Evolutionary conservation across 2,113 vertebrate genomes (phyloP).

Genomic region (Raja brachyura): DNA sequence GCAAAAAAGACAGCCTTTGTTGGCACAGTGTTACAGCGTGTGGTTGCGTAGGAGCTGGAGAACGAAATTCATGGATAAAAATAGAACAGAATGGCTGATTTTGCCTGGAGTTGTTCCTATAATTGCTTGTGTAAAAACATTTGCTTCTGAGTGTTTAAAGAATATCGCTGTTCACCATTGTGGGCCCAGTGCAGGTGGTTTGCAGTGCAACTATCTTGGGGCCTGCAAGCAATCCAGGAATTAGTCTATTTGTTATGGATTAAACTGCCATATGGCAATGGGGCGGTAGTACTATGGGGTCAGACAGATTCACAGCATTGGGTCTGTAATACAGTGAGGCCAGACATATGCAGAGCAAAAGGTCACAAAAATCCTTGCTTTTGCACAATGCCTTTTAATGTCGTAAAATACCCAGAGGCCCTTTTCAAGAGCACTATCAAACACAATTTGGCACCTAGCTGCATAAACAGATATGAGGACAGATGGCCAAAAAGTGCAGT

Average conservation of each 20-base stretch:
- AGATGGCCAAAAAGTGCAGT: neutral
- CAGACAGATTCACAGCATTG: neutral
- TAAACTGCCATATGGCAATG: neutral
- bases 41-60: neutral
- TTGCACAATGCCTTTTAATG: neutral
- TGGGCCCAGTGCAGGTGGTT: neutral
- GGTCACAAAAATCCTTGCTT: neutral
- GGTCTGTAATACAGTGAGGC: neutral
- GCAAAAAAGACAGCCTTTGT: neutral
- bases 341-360: neutral
- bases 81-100: neutral
- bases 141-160: neutral
- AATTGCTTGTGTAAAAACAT: slow-evolving; percentile 16
- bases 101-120: slow-evolving; percentile 23
- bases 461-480: neutral
- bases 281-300: neutral
- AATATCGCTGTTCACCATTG: neutral
- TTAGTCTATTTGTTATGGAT: neutral
- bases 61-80: slow-evolving; percentile 8
- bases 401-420: neutral
- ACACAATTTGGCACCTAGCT: neutral
- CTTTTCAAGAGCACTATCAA: neutral
- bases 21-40: neutral
- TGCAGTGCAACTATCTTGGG: neutral
- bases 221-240: neutral